Conservation (phyloP, 2,888 invertebrate genomes). For the Thumatha senex region DNA sequence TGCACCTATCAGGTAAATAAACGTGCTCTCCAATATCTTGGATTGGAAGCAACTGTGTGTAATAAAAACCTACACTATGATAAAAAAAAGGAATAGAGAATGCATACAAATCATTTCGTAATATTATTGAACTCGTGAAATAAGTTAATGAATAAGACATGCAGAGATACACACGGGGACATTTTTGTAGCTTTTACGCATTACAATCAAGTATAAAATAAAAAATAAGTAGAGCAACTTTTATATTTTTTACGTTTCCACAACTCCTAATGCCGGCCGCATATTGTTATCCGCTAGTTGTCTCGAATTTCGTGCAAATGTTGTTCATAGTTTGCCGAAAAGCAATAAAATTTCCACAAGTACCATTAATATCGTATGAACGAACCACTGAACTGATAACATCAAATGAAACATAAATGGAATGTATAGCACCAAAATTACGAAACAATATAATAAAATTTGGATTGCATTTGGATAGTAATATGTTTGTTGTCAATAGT, state of each 20-base stretch:
- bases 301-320: constrained; percentile 33
- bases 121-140: no score
- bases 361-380: constrained; percentile 35
- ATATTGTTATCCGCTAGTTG: constrained; percentile 17
- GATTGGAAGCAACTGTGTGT: no score
- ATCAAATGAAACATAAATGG: constrained; percentile 46
- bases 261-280: constrained; percentile 15
- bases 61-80: no score
- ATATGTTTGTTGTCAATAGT: neutral
- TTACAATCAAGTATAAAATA: no score
- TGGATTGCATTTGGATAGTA: constrained; percentile 11
- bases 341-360: constrained; percentile 51
- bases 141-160: no score
- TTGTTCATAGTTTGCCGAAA: constrained; percentile 42
- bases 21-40: no score
- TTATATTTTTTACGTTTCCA: constrained; percentile 10
- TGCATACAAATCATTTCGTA: no score
- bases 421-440: constrained; percentile 36
- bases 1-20: no score
- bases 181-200: no score
- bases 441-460: constrained; percentile 29
- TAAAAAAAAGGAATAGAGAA: no score
- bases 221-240: neutral
- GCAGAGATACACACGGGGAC: no score
- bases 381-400: constrained; percentile 45